Percentiles rank a stretch among this genome's conserved stretches.
Conservation (phyloP, 2,797 vertebrate genomes). For the Anabacerthia variegaticeps region DNA sequence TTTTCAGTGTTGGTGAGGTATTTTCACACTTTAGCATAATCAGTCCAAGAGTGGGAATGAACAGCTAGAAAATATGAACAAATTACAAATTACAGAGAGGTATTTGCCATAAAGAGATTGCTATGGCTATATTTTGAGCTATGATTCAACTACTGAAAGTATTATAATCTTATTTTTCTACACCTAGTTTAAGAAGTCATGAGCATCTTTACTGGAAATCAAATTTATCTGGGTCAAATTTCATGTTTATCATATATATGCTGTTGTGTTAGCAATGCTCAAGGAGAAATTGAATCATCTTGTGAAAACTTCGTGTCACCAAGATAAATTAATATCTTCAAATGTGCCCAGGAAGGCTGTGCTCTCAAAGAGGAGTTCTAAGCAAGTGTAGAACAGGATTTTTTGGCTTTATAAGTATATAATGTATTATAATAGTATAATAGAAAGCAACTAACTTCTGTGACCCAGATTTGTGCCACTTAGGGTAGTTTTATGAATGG, state of each 20-base stretch:
- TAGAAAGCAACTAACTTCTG: not conserved
- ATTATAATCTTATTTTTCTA: not conserved
- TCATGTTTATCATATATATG: not conserved
- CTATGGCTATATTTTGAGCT: not conserved
- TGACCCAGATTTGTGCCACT: not conserved
- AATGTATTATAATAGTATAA: not conserved
- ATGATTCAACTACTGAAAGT: not conserved
- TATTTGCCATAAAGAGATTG: not conserved
- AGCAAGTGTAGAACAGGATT: not conserved
- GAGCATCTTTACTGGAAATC: not conserved
- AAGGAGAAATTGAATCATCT: not conserved
- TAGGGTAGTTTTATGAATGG: not conserved
- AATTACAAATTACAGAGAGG: not conserved
- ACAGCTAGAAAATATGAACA: not conserved
- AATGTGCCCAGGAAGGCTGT: not conserved
- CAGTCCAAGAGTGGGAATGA: not conserved
- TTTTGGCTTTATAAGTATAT: not conserved
- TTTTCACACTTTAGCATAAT: not conserved
- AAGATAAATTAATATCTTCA: not conserved
- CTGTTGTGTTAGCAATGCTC: not conserved
- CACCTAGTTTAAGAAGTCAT: not conserved
- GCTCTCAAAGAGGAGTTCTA: not conserved
- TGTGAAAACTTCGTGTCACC: not conserved
- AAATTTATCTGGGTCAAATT: not conserved
- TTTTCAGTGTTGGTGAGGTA: not conserved